Evolutionary conservation across 2,888 invertebrate species (phyloP), one percentile per base, ranked within the genome.

Genomic region (Cosmia pyralina): DNA sequence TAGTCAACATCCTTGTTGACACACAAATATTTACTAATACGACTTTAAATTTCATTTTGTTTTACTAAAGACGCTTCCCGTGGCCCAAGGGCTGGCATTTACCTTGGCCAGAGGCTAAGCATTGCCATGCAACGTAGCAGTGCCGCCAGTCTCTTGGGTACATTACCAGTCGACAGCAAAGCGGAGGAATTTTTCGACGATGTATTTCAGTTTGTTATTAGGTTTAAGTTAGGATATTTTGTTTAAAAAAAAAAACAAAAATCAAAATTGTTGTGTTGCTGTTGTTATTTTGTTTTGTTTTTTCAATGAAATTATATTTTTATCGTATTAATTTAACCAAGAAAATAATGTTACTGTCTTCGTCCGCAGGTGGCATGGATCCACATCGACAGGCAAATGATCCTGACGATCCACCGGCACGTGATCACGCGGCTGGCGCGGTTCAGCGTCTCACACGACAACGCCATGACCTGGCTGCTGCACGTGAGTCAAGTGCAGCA

Each of bases 371-470:
- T 99, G 89, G 99, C 99, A 81, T 99, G 99, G 99, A 98, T 99
- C 89, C 98, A 99, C 95, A 98, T 99, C 91, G 98, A 99, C 94
- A 97, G 98, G 67, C 98, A 99, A 96, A 98, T 99, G 98, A 98
- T 99, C 90, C 96, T 99, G 84, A 98, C 99, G 59, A 98, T 99
- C 91, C 98, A 99, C 95, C 97, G 98, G 46, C 98, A 98, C 95
- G 98, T 99, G 85, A 98, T 99, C 90, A 98, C 98, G 15, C 97
- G 98, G 75, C 98, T 99, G 93, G 98, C 98, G n/a, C 97, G 99
- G 83, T 98, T 98, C 95, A 98, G 98, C 92, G 98, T 99, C 73
- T 98, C 98, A 8, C 98, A 98, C 92, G 98, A 98, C 94, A 98
- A 98, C 93, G 98, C 98, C 82, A 98, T 98, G 96, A 98, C 98